These are phyloP conservation scores for Rhagoletis pomonella DNA, from an alignment of 1,140 invertebrate species.

Conservation along the genomic window DNA sequence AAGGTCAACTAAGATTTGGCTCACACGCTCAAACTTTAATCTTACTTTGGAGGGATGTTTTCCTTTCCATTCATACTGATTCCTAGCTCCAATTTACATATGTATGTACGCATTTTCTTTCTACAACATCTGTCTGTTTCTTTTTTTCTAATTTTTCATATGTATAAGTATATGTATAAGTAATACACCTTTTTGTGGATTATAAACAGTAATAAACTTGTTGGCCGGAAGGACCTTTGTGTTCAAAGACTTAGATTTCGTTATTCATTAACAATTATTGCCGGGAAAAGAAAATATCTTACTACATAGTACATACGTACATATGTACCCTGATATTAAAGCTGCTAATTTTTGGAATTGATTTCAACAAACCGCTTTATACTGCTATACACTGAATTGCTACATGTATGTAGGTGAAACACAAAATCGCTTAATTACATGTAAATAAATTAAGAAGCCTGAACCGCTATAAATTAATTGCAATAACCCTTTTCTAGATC, in stretches of 20 bases:
- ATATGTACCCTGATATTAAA: too few relatives aligned
- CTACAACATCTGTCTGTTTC: background rate
- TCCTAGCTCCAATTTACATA: constrained; percentile 18
- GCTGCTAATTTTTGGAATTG: too few relatives aligned
- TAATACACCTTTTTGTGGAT: background rate
- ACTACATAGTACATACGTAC: too few relatives aligned
- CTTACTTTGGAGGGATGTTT: background rate
- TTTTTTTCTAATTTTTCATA: background rate
- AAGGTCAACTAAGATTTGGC: background rate
- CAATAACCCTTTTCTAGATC: too few relatives aligned
- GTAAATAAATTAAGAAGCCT: too few relatives aligned
- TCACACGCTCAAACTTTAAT: background rate
- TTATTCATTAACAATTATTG: too few relatives aligned
- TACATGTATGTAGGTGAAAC: too few relatives aligned
- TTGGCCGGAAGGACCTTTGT: background rate
- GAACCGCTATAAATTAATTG: too few relatives aligned
- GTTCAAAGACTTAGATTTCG: background rate
- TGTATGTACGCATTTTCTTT: background rate
- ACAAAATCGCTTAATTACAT: too few relatives aligned
- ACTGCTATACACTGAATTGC: background rate
- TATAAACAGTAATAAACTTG: background rate
- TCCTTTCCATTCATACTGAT: background rate
- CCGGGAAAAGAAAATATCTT: too few relatives aligned
- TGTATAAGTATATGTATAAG: background rate
- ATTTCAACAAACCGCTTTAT: too few relatives aligned